Evolutionary conservation across 2,797 vertebrate species (phyloP).

Genomic region (Macrochelys suwanniensis): DNA sequence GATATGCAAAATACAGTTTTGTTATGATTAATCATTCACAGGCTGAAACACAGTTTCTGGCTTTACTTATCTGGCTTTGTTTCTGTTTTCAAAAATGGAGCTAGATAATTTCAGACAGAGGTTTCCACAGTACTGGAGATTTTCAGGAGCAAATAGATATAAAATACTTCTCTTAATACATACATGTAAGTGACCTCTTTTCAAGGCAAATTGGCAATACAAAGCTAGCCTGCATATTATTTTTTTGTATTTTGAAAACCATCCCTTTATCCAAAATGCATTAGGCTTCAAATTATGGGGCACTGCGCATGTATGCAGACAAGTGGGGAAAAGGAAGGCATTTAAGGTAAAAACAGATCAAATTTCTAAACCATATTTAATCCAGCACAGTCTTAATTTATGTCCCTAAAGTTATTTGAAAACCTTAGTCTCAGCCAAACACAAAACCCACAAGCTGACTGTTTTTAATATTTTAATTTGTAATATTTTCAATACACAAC

Average conservation of each 20-base stretch:
- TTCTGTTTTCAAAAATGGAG: background rate
- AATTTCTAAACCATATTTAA: conserved; percentile 27
- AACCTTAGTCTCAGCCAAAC: background rate
- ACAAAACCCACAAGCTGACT: background rate
- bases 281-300: background rate
- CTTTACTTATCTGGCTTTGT: background rate
- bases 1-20: background rate
- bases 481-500: background rate
- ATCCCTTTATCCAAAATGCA: background rate
- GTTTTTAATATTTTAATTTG: background rate
- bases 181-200: background rate
- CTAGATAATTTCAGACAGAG: background rate
- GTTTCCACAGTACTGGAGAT: background rate
- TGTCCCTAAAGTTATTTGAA: background rate
- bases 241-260: background rate
- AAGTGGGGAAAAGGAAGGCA: background rate
- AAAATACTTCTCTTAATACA: too few relatives aligned
- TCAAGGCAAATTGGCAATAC: background rate
- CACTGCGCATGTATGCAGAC: background rate
- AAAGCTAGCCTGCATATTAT: background rate
- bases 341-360: conserved; percentile 24
- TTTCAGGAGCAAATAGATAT: background rate
- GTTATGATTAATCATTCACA: background rate
- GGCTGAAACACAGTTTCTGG: background rate
- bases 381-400: conserved; percentile 16